Base-by-base conservation (phyloP, 2,113 vertebrate genomes). In the Leiothrix lutea region DNA sequence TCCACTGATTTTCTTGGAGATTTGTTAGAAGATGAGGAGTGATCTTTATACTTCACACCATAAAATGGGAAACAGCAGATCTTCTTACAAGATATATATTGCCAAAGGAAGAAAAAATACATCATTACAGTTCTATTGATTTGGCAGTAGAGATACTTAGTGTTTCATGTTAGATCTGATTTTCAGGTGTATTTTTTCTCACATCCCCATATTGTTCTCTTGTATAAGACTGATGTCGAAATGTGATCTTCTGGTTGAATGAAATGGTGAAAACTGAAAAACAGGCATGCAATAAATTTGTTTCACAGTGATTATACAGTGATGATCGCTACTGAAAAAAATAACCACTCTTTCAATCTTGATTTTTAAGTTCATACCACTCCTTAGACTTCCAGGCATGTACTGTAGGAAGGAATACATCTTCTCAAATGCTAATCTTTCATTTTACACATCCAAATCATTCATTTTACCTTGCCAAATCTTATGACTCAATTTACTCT, bases 401-500 rank as follows among this genome's bases (percentile, higher is more conserved):
- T 14, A 45, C 51, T 69, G 48, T 47, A 77, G 45, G 84, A 94
- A 92, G 42, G 12, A 91, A 57, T n/a, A 60, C 40, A 70, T 86
- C 54, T 93, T 71, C 54, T 18, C 5, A 17, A 75, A 84, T 82
- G 28, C 28, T 90, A 69, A 53, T 93, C 40, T 90, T 74, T 69
- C 45, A 60, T 92, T 95, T 92, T 78, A 77, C 35, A 80, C 38
- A 67, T 72, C 45, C 42, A 44, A 44, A 44, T 44, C 42, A 44
- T 44, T 17, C 42, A 44, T 44, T 44, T 44, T 44, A 77, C 33
- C 35, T 80, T 78, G 72, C 75, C 81, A 91, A 92, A 90, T 92
- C 71, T 66, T 62, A 82, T 36, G 78, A 88, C n/a, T 93, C 62
- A 70, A 87, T 92, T 95, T 91, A 35, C 40, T 84, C 66, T 90